These are phyloP conservation scores for Drosophila lutescens DNA, from an alignment of 2,888 invertebrate genomes.

Conservation along the genomic window DNA sequence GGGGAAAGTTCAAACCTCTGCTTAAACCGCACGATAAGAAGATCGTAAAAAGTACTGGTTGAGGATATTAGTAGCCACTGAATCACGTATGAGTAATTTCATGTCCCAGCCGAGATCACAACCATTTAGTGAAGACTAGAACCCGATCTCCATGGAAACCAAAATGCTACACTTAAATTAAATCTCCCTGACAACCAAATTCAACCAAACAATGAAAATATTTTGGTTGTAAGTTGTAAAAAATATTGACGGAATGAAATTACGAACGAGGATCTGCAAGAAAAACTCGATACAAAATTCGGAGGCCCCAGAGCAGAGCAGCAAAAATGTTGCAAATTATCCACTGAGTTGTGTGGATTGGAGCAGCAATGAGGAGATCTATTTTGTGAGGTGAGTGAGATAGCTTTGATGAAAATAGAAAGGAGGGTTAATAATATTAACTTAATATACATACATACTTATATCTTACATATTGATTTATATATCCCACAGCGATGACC, in stretches of 20 bases:
- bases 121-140: slow-evolving; percentile 8
- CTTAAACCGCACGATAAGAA: not conserved
- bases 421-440: too few species aligned
- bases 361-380: slow-evolving; percentile 97
- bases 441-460: too few species aligned
- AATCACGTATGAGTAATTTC: slow-evolving; percentile 1
- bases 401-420: too few species aligned
- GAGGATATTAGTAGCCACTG: not conserved
- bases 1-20: not conserved
- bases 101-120: not conserved
- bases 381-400: slow-evolving; percentile 96
- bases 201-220: slow-evolving; percentile 21
- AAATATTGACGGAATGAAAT: slow-evolving; percentile 87
- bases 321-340: slow-evolving; percentile 83
- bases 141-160: slow-evolving; percentile 44
- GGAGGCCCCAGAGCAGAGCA: slow-evolving; percentile 39
- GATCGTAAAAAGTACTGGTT: not conserved
- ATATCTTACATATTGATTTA: too few species aligned
- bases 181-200: slow-evolving; percentile 41
- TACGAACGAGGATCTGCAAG: slow-evolving; percentile 91
- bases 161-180: not conserved
- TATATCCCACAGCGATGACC: slow-evolving; percentile 91
- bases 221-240: not conserved
- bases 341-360: slow-evolving; percentile 96
- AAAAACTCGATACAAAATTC: slow-evolving; percentile 86